These are phyloP conservation scores for Phaedon cochleariae DNA, from an alignment of 2,888 invertebrate species.

Conservation along the genomic window DNA sequence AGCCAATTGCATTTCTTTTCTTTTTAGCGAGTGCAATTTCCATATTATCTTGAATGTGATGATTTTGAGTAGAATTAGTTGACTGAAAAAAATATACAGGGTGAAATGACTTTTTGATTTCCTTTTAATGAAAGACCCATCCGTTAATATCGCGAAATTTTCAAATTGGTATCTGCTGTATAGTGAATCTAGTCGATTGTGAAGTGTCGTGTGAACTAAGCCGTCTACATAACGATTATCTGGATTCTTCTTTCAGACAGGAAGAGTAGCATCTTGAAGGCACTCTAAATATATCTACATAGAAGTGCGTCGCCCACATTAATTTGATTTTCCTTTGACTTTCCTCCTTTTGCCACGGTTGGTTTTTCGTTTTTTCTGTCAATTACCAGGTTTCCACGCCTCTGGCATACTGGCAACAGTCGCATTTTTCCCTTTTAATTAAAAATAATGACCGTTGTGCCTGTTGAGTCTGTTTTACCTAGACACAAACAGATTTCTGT, in stretches of 20 bases:
- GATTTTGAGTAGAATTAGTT: too few relatives aligned
- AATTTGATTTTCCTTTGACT: background rate
- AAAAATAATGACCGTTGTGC: background rate
- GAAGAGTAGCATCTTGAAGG: background rate
- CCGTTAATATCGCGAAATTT: too few relatives aligned
- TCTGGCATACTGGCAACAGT: too few relatives aligned
- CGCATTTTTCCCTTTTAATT: background rate
- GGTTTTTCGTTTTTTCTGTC: background rate
- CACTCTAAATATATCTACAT: constrained; percentile 1
- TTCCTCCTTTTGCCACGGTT: background rate
- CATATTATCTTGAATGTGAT: too few relatives aligned
- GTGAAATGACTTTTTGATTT: too few relatives aligned
- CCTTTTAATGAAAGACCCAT: too few relatives aligned
- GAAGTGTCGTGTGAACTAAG: background rate
- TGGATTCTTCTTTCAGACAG: background rate
- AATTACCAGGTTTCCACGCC: background rate
- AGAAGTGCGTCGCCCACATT: background rate
- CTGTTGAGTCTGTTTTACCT: too few relatives aligned
- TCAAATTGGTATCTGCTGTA: too few relatives aligned
- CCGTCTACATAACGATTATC: background rate
- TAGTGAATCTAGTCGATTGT: background rate
- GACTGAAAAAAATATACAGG: too few relatives aligned
- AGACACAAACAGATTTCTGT: too few relatives aligned
- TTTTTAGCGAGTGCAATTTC: too few relatives aligned
- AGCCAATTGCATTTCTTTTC: too few relatives aligned